phyloP scores from a whole-genome alignment of 2,797 vertebrate species.

The Danio jaintianensis region DNA sequence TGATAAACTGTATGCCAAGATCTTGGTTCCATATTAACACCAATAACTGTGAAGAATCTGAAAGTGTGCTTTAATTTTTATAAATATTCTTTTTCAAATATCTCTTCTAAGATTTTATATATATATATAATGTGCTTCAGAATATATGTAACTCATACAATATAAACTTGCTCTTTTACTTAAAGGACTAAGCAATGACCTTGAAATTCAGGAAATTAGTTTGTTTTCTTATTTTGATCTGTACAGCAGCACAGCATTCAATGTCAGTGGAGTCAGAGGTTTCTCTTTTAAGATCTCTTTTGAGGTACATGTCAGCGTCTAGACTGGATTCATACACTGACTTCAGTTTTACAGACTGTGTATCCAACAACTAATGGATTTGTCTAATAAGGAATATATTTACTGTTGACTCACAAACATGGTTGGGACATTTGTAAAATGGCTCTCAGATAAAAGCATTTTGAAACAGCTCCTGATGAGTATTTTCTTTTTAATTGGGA shows the following conservation, averaged over 20 bases:
- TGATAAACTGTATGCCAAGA: no score
- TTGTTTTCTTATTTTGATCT: no score
- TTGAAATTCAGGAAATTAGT: background rate
- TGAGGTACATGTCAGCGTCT: background rate
- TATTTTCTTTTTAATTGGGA: constrained; percentile 53
- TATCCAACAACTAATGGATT: constrained; percentile 12
- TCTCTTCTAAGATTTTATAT: no score
- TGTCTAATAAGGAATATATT: constrained; percentile 43
- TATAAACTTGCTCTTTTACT: no score
- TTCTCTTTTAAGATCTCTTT: constrained; percentile 2
- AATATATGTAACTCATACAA: no score
- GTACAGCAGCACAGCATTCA: background rate
- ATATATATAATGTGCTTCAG: no score
- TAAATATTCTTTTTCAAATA: no score
- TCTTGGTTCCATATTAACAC: no score
- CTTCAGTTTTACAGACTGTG: constrained; percentile 18
- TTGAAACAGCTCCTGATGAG: constrained; percentile 37
- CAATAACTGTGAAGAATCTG: no score
- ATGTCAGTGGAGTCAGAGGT: background rate
- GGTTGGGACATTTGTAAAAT: constrained; percentile 36
- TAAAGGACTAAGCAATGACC: no score
- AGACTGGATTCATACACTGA: background rate
- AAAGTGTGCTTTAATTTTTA: no score
- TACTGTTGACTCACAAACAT: constrained; percentile 40
- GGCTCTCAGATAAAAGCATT: constrained; percentile 35